Evolutionary conservation across 2,113 vertebrate genomes (phyloP).

Genomic region (Shinisaurus crocodilurus): DNA sequence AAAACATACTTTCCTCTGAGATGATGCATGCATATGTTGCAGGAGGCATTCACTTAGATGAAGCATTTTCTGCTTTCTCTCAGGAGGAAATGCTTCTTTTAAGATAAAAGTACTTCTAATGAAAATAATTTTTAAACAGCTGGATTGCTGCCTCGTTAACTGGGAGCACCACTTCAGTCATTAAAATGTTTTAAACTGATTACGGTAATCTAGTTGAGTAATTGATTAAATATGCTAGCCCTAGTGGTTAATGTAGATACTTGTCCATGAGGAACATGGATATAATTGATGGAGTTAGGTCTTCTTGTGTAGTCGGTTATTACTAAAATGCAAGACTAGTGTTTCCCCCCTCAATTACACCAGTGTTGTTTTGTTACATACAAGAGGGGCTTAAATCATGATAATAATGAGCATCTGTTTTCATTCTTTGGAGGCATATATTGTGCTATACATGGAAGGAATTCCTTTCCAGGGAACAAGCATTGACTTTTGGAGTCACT

Average conservation of each 20-base stretch:
- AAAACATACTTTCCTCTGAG: background rate
- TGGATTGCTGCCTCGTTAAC: background rate
- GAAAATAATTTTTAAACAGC: no score
- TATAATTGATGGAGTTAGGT: background rate
- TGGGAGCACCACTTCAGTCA: background rate
- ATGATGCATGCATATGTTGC: background rate
- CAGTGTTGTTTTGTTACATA: background rate
- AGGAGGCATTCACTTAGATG: background rate
- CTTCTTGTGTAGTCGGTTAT: background rate
- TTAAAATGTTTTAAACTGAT: background rate
- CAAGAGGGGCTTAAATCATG: background rate
- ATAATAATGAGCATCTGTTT: slow-evolving; percentile 1
- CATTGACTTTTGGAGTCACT: background rate
- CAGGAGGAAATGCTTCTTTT: background rate
- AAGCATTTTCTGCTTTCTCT: background rate
- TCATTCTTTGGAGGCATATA: background rate
- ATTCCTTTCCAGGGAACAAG: background rate
- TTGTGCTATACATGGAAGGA: background rate
- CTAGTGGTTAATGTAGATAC: background rate
- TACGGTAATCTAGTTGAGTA: background rate
- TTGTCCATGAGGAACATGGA: no score
- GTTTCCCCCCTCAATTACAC: background rate
- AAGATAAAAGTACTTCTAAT: background rate
- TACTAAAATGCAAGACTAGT: background rate
- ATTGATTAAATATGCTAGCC: background rate